phyloP scores from a whole-genome alignment of 23 tunicate species.

The Botrylloides violaceus region DNA sequence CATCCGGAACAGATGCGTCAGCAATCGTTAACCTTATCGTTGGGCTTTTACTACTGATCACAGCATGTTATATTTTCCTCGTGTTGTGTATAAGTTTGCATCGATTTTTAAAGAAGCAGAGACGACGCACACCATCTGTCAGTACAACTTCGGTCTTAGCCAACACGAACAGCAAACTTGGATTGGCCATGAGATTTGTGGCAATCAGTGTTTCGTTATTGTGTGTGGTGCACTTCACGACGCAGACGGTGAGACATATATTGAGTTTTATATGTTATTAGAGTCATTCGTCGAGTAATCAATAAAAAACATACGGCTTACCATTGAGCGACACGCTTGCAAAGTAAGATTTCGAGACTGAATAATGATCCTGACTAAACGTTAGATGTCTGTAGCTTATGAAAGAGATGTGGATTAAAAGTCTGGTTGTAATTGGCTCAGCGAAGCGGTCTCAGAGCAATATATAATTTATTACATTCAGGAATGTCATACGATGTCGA shows the following conservation, averaged over 20 bases:
- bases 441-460: too few relatives aligned
- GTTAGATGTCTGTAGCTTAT: too few relatives aligned
- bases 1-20: not conserved
- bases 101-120: constrained; percentile 8
- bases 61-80: not conserved
- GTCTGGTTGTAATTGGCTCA: too few relatives aligned
- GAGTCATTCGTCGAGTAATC: not conserved
- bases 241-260: constrained; percentile 1
- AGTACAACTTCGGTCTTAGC: not conserved
- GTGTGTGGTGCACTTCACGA: constrained; percentile 1
- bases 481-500: too few relatives aligned
- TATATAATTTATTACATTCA: too few relatives aligned
- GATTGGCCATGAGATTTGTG: constrained; percentile 22
- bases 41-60: not conserved
- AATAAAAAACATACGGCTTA: too few relatives aligned
- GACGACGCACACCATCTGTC: not conserved
- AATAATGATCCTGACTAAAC: too few relatives aligned
- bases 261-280: not conserved
- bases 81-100: not conserved
- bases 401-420: too few relatives aligned
- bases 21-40: not conserved
- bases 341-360: too few relatives aligned
- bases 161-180: constrained; percentile 3
- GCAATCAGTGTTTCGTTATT: not conserved
- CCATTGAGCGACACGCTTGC: not conserved